Evolutionary conservation across 2,888 invertebrate species (phyloP), one percentile per base, ranked within the genome.

Genomic region (Synergus japonicus): DNA sequence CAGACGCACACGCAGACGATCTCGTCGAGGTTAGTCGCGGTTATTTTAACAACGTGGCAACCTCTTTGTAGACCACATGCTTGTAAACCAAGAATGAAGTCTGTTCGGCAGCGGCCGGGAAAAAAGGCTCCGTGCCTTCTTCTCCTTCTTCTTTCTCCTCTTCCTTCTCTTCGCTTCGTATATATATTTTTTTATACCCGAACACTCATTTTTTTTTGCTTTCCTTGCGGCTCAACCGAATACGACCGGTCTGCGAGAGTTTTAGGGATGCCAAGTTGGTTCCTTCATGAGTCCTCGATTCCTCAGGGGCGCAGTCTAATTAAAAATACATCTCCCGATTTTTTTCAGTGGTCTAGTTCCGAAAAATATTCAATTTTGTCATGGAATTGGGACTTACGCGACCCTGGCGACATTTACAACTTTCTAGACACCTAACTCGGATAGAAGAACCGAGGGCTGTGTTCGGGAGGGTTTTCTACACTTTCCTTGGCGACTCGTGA

Each of bases 31-130:
- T 85, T 85, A 83, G 83, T 88, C 90, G 91, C 88, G 91, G 91
- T 92, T 92, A 92, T 91, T 92, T 92, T 91, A 92, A 92, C 92
- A 91, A 89, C 92, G 91, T 91, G 91, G 91, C 90, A 91, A 91
- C 89, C 91, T 92, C 92, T 92, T 91, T 91, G 91, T 91, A 90
- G 91, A 91, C 91, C 91, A 90, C 91, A 90, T 89, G 91, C 91
- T 91, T 92, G 91, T 91, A 91, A 91, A 91, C 91, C 89, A 90
- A 91, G 90, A 91, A 89, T 89, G 88, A 91, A 91, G 91, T 90
- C 91, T 89, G 91, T 88, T 91, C 90, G 87, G 85, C 86, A 85
- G 84, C 84, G 87, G 84, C 84, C 82, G 84, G 83, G 83, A 86
- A 85, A 85, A 84, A 84, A 86, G 80, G 80, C 66, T 82, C 83